Percentiles rank a stretch among this genome's conserved stretches.
These are phyloP conservation scores for Prorops nasuta DNA, from an alignment of 1,140 invertebrate genomes.

Conservation along the genomic window DNA sequence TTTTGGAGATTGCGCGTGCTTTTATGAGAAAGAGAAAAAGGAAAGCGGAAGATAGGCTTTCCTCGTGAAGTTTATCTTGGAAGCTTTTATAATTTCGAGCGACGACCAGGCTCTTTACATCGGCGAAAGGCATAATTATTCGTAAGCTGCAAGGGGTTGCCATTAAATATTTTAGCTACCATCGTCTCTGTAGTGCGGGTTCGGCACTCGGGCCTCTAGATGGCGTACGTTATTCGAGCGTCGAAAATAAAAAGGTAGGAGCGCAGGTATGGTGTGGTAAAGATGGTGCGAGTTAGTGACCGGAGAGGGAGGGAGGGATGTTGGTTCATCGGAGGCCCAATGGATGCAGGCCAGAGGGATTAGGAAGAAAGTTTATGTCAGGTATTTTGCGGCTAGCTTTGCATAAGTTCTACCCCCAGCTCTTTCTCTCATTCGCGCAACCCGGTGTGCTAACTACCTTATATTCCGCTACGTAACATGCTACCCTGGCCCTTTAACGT, in stretches of 20 bases:
- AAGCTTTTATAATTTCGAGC: conserved; percentile 35
- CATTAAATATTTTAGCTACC: conserved; percentile 41
- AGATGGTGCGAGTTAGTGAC: not conserved
- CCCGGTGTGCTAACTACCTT: conserved; percentile 17
- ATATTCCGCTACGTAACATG: conserved; percentile 16
- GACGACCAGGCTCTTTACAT: conserved; percentile 30
- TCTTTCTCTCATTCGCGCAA: conserved; percentile 6
- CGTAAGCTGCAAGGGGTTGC: conserved; percentile 21
- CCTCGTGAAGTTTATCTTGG: conserved; percentile 24
- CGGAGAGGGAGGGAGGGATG: conserved; percentile 10
- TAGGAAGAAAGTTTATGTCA: conserved; percentile 40
- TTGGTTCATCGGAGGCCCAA: conserved; percentile 22
- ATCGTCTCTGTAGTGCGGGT: conserved; percentile 7
- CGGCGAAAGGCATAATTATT: conserved; percentile 41
- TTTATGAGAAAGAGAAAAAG: not conserved
- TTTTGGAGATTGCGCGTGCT: not conserved
- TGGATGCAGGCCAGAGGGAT: conserved; percentile 26
- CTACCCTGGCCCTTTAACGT: conserved; percentile 20
- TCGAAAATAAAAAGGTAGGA: conserved; percentile 24
- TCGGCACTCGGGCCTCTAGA: not conserved
- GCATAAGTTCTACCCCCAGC: conserved; percentile 33
- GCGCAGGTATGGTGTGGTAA: conserved; percentile 9
- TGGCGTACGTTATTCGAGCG: conserved; percentile 1
- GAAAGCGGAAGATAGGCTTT: not conserved
- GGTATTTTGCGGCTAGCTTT: conserved; percentile 43